These are phyloP conservation scores for Temnothorax ravouxi DNA, from an alignment of 2,888 invertebrate species.

Conservation along the genomic window DNA sequence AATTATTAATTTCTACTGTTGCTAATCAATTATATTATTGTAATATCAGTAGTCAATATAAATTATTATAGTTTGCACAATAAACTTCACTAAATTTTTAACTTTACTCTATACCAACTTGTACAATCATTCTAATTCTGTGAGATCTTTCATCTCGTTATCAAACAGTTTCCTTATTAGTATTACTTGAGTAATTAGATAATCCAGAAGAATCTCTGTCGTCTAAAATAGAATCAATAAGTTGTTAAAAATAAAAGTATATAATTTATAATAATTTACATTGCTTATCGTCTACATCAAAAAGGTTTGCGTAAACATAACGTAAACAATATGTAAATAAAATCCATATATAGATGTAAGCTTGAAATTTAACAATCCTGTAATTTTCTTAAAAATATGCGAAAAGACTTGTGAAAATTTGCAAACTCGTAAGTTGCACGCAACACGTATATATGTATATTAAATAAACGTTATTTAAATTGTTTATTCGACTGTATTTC, in stretches of 20 bases:
- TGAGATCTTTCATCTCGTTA: slow-evolving; percentile 86
- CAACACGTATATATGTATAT: too few relatives aligned
- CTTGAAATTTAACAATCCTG: too few relatives aligned
- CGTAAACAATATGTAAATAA: too few relatives aligned
- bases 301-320: too few relatives aligned
- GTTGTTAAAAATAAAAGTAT: background rate
- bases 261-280: too few relatives aligned
- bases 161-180: slow-evolving; percentile 88
- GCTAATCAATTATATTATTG: slow-evolving; percentile 25
- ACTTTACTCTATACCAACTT: slow-evolving; percentile 83
- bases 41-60: background rate
- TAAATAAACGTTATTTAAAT: too few relatives aligned
- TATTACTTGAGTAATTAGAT: slow-evolving; percentile 85
- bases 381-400: too few relatives aligned
- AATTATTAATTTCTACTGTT: slow-evolving; percentile 10
- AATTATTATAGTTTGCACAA: background rate
- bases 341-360: too few relatives aligned
- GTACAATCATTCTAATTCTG: slow-evolving; percentile 87
- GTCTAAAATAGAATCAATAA: slow-evolving; percentile 69
- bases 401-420: too few relatives aligned
- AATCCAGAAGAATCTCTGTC: slow-evolving; percentile 77
- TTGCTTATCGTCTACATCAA: too few relatives aligned
- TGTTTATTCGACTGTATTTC: too few relatives aligned
- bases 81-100: slow-evolving; percentile 19
- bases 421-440: too few relatives aligned